Evolutionary conservation across 2,888 invertebrate genomes (phyloP).

Genomic region (Fabriciana adippe): DNA sequence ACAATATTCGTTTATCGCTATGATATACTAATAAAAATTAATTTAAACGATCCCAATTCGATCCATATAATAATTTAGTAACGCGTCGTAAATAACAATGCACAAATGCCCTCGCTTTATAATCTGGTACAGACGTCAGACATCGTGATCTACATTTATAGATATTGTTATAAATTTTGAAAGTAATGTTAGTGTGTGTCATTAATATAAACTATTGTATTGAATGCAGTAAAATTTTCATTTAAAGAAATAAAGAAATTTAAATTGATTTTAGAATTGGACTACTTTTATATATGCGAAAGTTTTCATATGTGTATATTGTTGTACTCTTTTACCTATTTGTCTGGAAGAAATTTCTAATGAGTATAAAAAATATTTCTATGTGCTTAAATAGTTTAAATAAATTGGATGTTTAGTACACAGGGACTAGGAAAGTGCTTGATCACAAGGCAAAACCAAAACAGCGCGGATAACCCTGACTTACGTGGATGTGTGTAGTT

Average conservation of each 20-base stretch:
- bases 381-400: too few relatives aligned
- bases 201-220: conserved; percentile 6
- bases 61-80: conserved; percentile 54
- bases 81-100: conserved; percentile 50
- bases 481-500: too few relatives aligned
- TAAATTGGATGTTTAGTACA: too few relatives aligned
- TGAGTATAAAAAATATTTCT: too few relatives aligned
- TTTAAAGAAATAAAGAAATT: not conserved
- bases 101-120: conserved; percentile 22
- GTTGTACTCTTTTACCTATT: too few relatives aligned
- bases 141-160: conserved; percentile 24
- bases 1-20: conserved; percentile 39
- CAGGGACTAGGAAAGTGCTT: too few relatives aligned
- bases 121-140: conserved; percentile 15
- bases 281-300: too few relatives aligned
- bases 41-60: conserved; percentile 47
- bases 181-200: conserved; percentile 3
- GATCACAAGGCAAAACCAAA: too few relatives aligned
- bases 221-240: not conserved
- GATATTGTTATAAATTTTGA: conserved; percentile 19
- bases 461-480: too few relatives aligned
- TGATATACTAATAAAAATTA: conserved; percentile 48
- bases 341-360: too few relatives aligned
- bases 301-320: too few relatives aligned
- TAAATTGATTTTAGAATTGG: too few relatives aligned